Conservation (phyloP, 2,888 invertebrate genomes). For the Teinopalpus imperialis region DNA sequence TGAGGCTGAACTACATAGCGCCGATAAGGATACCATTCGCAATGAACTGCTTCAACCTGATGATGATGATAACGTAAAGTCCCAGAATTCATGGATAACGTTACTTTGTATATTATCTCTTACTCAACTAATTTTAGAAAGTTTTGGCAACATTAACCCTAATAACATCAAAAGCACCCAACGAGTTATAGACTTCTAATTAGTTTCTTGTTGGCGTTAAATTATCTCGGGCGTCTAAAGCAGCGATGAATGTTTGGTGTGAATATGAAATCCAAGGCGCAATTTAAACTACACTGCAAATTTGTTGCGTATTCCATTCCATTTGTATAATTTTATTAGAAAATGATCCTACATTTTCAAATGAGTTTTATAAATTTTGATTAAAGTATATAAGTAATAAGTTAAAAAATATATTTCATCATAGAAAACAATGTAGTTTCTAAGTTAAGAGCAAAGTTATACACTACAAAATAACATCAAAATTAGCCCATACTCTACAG, state of each 20-base stretch:
- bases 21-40: no score
- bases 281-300: conserved; percentile 4
- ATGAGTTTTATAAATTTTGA: no score
- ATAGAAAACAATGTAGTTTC: no score
- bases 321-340: no score
- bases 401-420: no score
- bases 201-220: conserved; percentile 18
- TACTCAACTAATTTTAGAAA: conserved; percentile 1
- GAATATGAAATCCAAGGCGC: conserved; percentile 4
- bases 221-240: conserved; percentile 19
- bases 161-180: conserved; percentile 15
- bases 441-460: no score
- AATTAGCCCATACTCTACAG: no score
- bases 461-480: no score
- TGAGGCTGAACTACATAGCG: no score
- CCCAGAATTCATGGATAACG: not conserved
- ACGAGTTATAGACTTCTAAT: conserved; percentile 24
- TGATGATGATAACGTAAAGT: not conserved
- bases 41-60: no score
- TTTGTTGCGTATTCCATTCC: not conserved
- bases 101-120: not conserved
- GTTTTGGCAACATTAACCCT: conserved; percentile 4
- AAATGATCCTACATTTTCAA: no score
- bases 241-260: conserved; percentile 21
- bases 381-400: no score